phyloP scores from a whole-genome alignment of 2,797 vertebrate genomes.

The Enteromius unitaeniatus region DNA sequence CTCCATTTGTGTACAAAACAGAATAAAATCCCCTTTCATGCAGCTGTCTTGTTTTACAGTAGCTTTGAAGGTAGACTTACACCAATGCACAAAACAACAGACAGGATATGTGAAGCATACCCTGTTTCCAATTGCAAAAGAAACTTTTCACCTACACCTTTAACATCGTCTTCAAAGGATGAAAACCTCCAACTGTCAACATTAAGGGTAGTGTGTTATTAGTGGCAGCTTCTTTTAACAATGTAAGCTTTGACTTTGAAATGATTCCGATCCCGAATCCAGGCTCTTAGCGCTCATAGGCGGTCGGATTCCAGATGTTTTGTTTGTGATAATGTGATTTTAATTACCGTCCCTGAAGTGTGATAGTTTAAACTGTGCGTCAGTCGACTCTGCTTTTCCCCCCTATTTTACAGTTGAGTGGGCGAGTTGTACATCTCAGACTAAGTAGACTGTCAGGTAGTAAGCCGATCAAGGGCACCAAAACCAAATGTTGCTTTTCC shows the following conservation, averaged over 20 bases:
- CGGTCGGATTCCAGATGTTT: conserved; percentile 60
- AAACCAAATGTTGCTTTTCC: conserved; percentile 34
- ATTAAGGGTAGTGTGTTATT: neutral
- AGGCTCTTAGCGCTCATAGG: conserved; percentile 18
- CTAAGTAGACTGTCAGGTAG: conserved; percentile 73
- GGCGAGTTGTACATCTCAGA: conserved; percentile 75
- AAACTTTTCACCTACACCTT: conserved; percentile 34
- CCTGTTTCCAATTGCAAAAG: neutral
- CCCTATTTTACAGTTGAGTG: conserved; percentile 70
- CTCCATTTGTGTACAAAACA: conserved; percentile 55
- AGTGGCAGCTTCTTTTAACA: conserved; percentile 9
- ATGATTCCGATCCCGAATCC: conserved; percentile 17
- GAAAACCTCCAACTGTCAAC: conserved; percentile 2
- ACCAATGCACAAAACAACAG: conserved; percentile 6
- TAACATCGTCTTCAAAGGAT: conserved; percentile 20
- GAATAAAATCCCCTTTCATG: conserved; percentile 43
- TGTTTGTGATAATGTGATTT: conserved; percentile 81
- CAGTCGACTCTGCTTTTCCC: conserved; percentile 66
- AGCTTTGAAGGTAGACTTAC: conserved; percentile 50
- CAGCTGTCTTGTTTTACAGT: conserved; percentile 41
- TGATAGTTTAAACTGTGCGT: conserved; percentile 71
- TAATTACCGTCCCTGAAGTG: conserved; percentile 78
- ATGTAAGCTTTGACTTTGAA: conserved; percentile 32
- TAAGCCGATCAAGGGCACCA: conserved; percentile 41
- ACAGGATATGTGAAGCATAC: conserved; percentile 8